Conservation (phyloP, 2,797 vertebrate genomes). For the Karalla daura region DNA sequence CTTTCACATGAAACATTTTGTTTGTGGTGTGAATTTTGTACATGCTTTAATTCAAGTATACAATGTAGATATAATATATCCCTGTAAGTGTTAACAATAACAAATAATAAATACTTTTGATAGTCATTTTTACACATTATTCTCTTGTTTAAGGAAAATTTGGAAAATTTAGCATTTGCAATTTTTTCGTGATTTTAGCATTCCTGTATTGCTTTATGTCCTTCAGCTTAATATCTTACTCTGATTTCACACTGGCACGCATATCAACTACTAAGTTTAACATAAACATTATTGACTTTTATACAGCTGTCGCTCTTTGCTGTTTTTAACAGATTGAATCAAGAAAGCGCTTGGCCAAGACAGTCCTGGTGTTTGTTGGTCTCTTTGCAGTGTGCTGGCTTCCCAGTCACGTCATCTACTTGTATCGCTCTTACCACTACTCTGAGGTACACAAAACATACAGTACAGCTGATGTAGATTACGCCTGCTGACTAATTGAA, state of each 20-base stretch:
- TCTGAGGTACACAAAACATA: conserved; percentile 83
- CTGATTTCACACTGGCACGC: background rate
- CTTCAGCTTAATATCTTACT: background rate
- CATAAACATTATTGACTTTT: background rate
- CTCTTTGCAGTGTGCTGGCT: conserved; percentile 98
- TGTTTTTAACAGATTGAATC: conserved; percentile 88
- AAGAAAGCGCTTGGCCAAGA: conserved; percentile 94
- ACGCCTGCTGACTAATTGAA: too few relatives aligned
- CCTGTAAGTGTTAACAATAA: too few relatives aligned
- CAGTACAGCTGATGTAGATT: too few relatives aligned
- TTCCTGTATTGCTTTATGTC: background rate
- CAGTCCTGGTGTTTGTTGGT: conserved; percentile 93
- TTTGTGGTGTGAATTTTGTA: too few relatives aligned
- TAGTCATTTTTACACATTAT: background rate
- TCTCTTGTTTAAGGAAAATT: background rate
- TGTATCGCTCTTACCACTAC: conserved; percentile 96
- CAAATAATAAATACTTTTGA: too few relatives aligned
- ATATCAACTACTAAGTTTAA: background rate
- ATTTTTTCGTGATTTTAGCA: background rate
- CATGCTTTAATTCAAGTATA: too few relatives aligned
- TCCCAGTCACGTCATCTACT: conserved; percentile 93
- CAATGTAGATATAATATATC: too few relatives aligned
- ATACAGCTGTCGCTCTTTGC: background rate
- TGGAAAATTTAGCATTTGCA: background rate
- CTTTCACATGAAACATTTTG: too few relatives aligned